Conservation (phyloP, 2,113 vertebrate species). For the Microcebus tavaratra region DNA sequence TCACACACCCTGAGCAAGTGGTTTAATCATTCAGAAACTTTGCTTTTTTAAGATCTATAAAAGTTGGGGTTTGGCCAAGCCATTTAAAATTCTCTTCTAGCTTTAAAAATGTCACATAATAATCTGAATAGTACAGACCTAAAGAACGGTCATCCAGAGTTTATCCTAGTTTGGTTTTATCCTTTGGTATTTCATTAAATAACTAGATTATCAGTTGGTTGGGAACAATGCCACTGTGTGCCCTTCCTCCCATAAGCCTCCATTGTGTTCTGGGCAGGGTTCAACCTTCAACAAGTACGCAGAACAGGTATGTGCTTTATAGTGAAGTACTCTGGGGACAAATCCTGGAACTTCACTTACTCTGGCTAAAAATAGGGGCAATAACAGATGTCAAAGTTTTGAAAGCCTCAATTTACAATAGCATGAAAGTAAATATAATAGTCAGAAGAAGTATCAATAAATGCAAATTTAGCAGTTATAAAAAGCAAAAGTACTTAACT, state of each 20-base stretch:
- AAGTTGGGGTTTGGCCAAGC: not conserved
- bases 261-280: not conserved
- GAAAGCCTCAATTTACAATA: not conserved
- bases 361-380: not conserved
- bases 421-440: not conserved
- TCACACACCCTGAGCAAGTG: not conserved
- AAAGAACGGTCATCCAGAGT: not conserved
- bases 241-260: not conserved
- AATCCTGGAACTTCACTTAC: not conserved
- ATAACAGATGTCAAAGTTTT: not conserved
- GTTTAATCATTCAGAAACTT: not conserved
- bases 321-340: not conserved
- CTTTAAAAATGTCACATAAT: not conserved
- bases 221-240: not conserved
- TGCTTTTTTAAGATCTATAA: not conserved
- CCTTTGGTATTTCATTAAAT: not conserved
- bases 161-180: not conserved
- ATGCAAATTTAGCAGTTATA: not conserved
- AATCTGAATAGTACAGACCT: not conserved
- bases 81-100: not conserved
- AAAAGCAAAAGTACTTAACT: not conserved
- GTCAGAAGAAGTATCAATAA: not conserved
- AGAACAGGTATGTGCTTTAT: not conserved
- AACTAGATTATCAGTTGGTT: not conserved
- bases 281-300: not conserved